Evolutionary conservation across 1,140 invertebrate species (phyloP), one percentile per base, ranked within the genome.

Genomic region (Philotrypesis tridentata): DNA sequence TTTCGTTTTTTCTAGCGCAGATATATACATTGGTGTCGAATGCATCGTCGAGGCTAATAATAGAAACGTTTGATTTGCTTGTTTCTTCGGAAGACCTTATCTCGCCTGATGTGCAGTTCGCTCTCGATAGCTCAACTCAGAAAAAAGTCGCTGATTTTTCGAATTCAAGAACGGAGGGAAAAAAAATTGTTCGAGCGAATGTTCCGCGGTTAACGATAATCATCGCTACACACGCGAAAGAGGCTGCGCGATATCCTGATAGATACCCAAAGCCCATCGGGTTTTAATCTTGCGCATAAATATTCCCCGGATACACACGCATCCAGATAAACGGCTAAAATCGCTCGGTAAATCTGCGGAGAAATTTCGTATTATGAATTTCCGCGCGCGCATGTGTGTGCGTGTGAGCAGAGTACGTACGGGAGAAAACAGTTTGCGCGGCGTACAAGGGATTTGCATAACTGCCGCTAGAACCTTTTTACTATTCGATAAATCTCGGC

Each of bases 231-330:
- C 48, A 55, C 14, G 48, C 48, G 40, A 3, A 43, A 2, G n/a
- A n/a, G n/a, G 48, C 21, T 29, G 2, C 21, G 31, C 17, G 27
- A 37, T 63, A 37, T 37, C 29, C 8, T 43, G 55, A 37, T 61
- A 63, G n/a, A 27, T 17, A 37, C 27, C 27, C 61, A 31, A 74
- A 65, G 55, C 33, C 1, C 31, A 9, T 37, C 74, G 29, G n/a
- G n/a, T n/a, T 33, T 43, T 43, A 27, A 76, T 65, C 23, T 27
- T 25, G 23, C n/a, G 31, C 27, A 65, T 77, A 77, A 77, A 68
- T 77, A 37, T 68, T 31, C 25, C n/a, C n/a, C 11, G 23, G n/a
- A 76, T 76, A 75, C 73, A 75, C 73, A 73, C 60, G 23, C 61
- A 43, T 40, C 23, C 55, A 37, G 55, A 61, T 75, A 75, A 75